These are phyloP conservation scores for Theonella swinhoei DNA, from an alignment of 37 sponge, comb jelly and placozoan genomes.

Conservation along the genomic window DNA sequence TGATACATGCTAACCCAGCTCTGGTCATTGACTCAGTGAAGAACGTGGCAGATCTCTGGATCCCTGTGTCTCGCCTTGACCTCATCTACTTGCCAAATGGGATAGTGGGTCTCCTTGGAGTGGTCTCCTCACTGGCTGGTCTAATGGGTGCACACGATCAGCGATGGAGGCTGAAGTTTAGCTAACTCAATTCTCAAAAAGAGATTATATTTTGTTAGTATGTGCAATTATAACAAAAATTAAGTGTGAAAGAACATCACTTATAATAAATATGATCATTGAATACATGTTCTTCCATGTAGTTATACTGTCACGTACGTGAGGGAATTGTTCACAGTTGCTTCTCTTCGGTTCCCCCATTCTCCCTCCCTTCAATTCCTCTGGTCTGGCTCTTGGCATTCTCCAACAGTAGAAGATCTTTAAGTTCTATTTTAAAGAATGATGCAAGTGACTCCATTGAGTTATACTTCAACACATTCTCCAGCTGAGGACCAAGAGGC, in stretches of 20 bases:
- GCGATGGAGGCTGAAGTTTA: slow-evolving; percentile 55
- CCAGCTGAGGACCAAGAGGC: not conserved
- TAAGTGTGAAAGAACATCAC: not conserved
- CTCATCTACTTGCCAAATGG: slow-evolving; percentile 52
- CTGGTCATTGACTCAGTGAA: slow-evolving; percentile 64
- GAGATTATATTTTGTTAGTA: not conserved
- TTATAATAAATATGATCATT: not conserved
- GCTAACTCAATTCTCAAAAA: too few species aligned
- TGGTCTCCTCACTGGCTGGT: slow-evolving; percentile 63
- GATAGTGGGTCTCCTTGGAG: slow-evolving; percentile 67
- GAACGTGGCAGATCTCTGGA: slow-evolving; percentile 64
- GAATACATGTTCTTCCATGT: not conserved
- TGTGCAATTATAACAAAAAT: not conserved
- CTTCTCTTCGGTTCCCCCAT: not conserved
- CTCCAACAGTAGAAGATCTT: not conserved
- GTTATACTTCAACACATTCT: not conserved
- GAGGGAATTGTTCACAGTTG: too few species aligned
- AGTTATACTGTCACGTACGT: too few species aligned
- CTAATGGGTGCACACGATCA: slow-evolving; percentile 58
- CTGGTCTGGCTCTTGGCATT: too few species aligned
- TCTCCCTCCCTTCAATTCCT: not conserved
- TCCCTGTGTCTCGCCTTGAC: slow-evolving; percentile 56
- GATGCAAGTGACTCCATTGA: not conserved
- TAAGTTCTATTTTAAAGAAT: not conserved
- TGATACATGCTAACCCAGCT: slow-evolving; percentile 44